Evolutionary conservation across 1,140 invertebrate genomes (phyloP).

Genomic region (Dendroctonus valens): DNA sequence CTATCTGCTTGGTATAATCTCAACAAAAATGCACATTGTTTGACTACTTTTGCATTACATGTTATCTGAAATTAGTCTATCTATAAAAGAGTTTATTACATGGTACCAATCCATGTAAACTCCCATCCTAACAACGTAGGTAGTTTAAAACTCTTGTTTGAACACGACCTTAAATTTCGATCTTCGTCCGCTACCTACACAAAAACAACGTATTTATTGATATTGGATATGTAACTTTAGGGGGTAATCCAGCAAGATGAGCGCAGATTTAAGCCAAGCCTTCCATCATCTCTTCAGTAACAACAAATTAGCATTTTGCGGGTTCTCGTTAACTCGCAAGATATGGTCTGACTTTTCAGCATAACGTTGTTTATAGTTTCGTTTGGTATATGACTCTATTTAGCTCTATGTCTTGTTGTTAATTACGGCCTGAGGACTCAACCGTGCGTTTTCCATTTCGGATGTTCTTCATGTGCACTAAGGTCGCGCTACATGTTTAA

Average conservation of each 20-base stretch:
- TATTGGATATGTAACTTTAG: conserved; percentile 37
- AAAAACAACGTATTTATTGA: conserved; percentile 37
- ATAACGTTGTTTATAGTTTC: too few relatives aligned
- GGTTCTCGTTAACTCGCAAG: conserved; percentile 17
- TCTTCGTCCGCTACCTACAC: conserved; percentile 31
- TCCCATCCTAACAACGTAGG: conserved; percentile 32
- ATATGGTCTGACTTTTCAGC: conserved; percentile 1
- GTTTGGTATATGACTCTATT: too few relatives aligned
- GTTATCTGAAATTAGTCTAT: not conserved
- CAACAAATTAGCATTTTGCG: conserved; percentile 32
- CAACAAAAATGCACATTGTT: too few relatives aligned
- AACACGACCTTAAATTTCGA: conserved; percentile 34
- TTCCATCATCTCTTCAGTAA: conserved; percentile 26
- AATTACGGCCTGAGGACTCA: too few relatives aligned
- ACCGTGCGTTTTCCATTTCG: too few relatives aligned
- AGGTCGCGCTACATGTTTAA: too few relatives aligned
- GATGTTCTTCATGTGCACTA: too few relatives aligned
- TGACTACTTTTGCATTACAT: too few relatives aligned
- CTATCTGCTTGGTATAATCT: too few relatives aligned
- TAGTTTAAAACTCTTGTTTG: conserved; percentile 35
- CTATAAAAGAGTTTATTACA: conserved; percentile 7
- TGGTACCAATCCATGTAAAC: conserved; percentile 21
- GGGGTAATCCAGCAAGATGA: conserved; percentile 30
- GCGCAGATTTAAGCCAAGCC: conserved; percentile 25
- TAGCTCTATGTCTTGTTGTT: too few relatives aligned